A percentile compares a stretch with the other conserved stretches of the same genome.
Evolutionary conservation across 2,888 invertebrate species (phyloP).

Genomic region (Trissolcus brochymenae): DNA sequence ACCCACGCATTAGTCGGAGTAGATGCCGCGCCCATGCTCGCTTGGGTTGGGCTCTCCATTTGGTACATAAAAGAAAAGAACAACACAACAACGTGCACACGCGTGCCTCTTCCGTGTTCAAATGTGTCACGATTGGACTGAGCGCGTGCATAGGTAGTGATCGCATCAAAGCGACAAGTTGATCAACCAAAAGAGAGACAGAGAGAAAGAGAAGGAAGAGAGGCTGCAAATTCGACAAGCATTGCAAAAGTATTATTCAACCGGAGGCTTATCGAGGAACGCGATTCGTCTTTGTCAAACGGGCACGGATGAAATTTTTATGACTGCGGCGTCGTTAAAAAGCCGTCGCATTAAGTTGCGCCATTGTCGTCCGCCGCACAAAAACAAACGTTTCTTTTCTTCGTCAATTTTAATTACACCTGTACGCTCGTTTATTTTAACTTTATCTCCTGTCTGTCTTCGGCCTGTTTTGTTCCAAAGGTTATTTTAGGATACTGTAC

Average conservation of each 20-base stretch:
- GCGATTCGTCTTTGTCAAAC: constrained; percentile 57
- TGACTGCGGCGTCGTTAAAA: constrained; percentile 47
- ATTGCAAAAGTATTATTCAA: constrained; percentile 55
- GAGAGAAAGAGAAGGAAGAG: too few relatives aligned
- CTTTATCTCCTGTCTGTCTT: constrained; percentile 48
- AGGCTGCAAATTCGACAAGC: constrained; percentile 44
- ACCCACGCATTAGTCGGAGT: constrained; percentile 75
- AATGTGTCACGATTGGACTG: constrained; percentile 50
- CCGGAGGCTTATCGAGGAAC: constrained; percentile 52
- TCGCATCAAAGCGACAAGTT: constrained; percentile 57
- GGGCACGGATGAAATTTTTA: constrained; percentile 56
- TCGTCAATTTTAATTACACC: constrained; percentile 55
- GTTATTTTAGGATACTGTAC: constrained; percentile 5
- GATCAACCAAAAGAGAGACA: constrained; percentile 48
- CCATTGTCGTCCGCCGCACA: constrained; percentile 50
- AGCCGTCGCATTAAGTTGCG: constrained; percentile 45
- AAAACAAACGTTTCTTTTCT: constrained; percentile 55
- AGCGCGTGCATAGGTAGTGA: constrained; percentile 52
- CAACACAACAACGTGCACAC: constrained; percentile 45
- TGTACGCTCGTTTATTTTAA: constrained; percentile 48
- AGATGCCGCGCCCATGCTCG: constrained; percentile 72
- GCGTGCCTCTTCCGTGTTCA: constrained; percentile 50
- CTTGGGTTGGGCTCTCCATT: constrained; percentile 65
- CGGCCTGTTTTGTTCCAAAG: constrained; percentile 32
- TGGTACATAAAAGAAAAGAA: constrained; percentile 42